Evolutionary conservation across 2,888 invertebrate species (phyloP).

Genomic region (Erynnis tages): DNA sequence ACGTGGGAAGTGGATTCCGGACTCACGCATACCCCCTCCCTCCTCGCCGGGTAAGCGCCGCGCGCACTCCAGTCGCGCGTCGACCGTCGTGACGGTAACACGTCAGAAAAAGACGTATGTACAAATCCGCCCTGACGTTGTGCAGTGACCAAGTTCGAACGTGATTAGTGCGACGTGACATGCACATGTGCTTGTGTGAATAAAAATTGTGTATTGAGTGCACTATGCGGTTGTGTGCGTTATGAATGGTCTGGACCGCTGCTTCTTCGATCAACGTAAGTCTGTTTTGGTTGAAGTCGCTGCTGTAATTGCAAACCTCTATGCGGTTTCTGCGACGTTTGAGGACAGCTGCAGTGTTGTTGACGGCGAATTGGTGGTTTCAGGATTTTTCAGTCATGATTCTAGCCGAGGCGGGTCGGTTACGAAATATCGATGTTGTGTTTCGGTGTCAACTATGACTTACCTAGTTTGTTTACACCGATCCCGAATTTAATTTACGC

Average conservation of each 20-base stretch:
- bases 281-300: conserved; percentile 40
- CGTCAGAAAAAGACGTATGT: conserved; percentile 42
- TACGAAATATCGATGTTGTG: no score
- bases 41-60: conserved; percentile 48
- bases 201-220: conserved; percentile 69
- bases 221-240: conserved; percentile 78
- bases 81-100: conserved; percentile 72
- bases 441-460: no score
- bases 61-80: conserved; percentile 77
- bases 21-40: conserved; percentile 73
- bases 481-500: no score
- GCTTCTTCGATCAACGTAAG: conserved; percentile 82
- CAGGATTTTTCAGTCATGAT: background rate
- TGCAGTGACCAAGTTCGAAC: conserved; percentile 72
- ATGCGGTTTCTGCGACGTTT: conserved; percentile 32
- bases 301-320: conserved; percentile 43
- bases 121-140: conserved; percentile 65
- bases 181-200: conserved; percentile 65
- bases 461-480: no score
- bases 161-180: conserved; percentile 74
- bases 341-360: conserved; percentile 13
- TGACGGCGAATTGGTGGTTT: conserved; percentile 17
- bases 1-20: conserved; percentile 81
- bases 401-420: no score
- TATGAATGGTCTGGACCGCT: conserved; percentile 81